These are phyloP conservation scores for Nephrocerus scutellatus DNA, from an alignment of 2,888 invertebrate genomes.

Conservation along the genomic window DNA sequence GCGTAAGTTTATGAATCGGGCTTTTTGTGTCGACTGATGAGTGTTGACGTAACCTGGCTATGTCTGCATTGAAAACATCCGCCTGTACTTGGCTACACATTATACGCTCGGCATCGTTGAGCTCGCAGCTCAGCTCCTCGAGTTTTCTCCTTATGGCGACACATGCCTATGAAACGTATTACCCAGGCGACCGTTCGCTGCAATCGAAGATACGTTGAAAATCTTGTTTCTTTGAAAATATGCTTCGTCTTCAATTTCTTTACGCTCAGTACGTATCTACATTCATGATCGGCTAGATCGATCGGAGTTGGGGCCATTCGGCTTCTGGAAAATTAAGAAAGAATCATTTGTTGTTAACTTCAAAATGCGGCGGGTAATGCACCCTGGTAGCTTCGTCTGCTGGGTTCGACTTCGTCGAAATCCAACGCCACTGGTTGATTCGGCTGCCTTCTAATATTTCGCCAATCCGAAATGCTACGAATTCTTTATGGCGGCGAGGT, in stretches of 20 bases:
- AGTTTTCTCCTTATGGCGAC: background rate
- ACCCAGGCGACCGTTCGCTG: slow-evolving; percentile 5
- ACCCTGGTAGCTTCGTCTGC: slow-evolving; percentile 6
- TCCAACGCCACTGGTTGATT: slow-evolving; percentile 7
- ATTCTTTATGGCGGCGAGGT: slow-evolving; percentile 7
- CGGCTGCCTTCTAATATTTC: slow-evolving; percentile 5
- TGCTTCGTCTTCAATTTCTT: background rate
- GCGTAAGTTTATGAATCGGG: slow-evolving; percentile 2
- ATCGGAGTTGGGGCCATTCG: slow-evolving; percentile 5
- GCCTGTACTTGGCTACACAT: slow-evolving; percentile 1
- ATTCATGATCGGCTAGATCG: background rate
- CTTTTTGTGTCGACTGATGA: slow-evolving; percentile 1
- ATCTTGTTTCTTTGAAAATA: background rate
- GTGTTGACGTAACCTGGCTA: background rate
- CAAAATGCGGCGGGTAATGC: slow-evolving; percentile 1
- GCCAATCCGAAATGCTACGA: too few species aligned
- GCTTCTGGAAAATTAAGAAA: slow-evolving; percentile 1
- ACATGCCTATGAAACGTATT: slow-evolving; percentile 2
- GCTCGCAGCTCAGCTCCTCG: slow-evolving; percentile 1
- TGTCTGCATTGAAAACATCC: slow-evolving; percentile 2
- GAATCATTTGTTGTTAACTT: slow-evolving; percentile 4
- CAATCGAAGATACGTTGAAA: slow-evolving; percentile 5
- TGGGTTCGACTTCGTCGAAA: slow-evolving; percentile 8
- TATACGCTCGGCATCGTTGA: background rate
- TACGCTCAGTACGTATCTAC: background rate